phyloP scores from a whole-genome alignment of 1,140 invertebrate genomes.

The Pseudachorutes palmiensis region DNA sequence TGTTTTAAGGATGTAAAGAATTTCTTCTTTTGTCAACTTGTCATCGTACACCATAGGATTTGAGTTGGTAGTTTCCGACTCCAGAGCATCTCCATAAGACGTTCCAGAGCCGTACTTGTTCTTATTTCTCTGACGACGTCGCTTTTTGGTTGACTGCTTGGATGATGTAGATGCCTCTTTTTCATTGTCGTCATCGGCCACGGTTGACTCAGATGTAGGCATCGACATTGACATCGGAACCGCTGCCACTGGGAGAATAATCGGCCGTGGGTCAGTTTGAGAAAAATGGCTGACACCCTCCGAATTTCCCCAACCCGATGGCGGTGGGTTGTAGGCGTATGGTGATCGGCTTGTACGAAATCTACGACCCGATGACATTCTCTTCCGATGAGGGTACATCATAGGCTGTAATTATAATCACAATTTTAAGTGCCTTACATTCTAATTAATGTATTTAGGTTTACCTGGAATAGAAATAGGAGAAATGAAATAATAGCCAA shows the following conservation, averaged over 20 bases:
- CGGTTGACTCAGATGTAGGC: not conserved
- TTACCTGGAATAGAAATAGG: not conserved
- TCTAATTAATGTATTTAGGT: not conserved
- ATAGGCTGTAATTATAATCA: not conserved
- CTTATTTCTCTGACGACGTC: no score
- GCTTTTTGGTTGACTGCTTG: no score
- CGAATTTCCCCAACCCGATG: not conserved
- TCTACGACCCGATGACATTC: not conserved
- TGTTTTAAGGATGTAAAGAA: constrained; percentile 5
- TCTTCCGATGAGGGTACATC: not conserved
- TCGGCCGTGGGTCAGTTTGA: not conserved
- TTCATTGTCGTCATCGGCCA: not conserved
- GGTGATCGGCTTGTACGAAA: not conserved
- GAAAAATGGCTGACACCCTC: not conserved
- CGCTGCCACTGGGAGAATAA: not conserved
- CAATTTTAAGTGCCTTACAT: not conserved
- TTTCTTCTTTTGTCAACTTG: constrained; percentile 4
- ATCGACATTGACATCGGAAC: not conserved
- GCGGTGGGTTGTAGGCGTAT: not conserved
- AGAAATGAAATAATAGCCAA: not conserved
- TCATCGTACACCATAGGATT: not conserved
- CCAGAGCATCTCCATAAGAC: no score
- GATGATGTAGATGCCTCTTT: not conserved
- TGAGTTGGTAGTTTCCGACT: not conserved
- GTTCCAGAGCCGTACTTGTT: no score